These are phyloP conservation scores for Tuberolachnus salignus DNA, from an alignment of 2,888 invertebrate species.

Conservation along the genomic window DNA sequence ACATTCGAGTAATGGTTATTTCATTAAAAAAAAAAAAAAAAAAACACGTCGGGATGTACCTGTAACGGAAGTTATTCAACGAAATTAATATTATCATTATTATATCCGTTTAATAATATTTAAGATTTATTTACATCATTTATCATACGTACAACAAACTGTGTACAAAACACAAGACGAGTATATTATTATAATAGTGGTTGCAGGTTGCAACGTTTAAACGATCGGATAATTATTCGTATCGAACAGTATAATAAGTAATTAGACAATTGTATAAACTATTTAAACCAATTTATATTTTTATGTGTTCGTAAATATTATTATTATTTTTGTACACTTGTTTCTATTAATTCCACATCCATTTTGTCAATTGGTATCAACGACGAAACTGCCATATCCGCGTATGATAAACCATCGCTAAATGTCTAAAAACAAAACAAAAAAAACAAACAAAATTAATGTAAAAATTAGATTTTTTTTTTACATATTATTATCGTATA, in stretches of 20 bases:
- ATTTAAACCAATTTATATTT: not conserved
- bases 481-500: too few relatives aligned
- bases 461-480: too few relatives aligned
- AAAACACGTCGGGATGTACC: not conserved
- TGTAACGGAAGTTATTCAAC: not conserved
- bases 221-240: not conserved
- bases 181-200: not conserved
- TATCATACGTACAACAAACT: not conserved
- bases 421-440: conserved; percentile 18
- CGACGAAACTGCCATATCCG: not conserved
- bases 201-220: too few relatives aligned
- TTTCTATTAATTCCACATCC: conserved; percentile 18
- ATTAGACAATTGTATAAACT: not conserved
- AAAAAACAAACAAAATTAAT: too few relatives aligned
- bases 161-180: not conserved
- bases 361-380: not conserved
- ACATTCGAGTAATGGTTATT: conserved; percentile 17
- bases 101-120: not conserved
- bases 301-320: not conserved
- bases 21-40: not conserved
- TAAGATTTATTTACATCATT: not conserved
- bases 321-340: not conserved
- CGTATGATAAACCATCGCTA: not conserved
- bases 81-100: conserved; percentile 9
- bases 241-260: not conserved